Conservation (phyloP, 2,888 invertebrate species). For the Gasteruption jaculator region DNA sequence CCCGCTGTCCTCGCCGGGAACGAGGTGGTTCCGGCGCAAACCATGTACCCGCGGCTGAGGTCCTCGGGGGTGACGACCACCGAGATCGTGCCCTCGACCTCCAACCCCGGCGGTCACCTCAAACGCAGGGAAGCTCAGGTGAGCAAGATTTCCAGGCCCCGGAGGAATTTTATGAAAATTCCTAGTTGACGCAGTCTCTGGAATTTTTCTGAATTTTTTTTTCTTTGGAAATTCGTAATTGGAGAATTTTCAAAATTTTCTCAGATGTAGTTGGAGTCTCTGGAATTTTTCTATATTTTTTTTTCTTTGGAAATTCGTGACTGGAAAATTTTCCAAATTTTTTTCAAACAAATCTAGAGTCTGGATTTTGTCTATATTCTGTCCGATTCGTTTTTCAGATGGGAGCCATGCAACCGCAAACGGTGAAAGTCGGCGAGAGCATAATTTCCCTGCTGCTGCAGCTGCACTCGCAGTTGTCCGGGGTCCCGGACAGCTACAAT, state of each 20-base stretch:
- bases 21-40: slow-evolving; percentile 44
- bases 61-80: slow-evolving; percentile 28
- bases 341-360: not conserved
- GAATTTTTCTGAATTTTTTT: not conserved
- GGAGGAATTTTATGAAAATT: too few species aligned
- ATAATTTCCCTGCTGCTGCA: slow-evolving; percentile 85
- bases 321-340: too few species aligned
- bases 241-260: too few species aligned
- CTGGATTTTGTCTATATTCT: not conserved
- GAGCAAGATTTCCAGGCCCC: too few species aligned
- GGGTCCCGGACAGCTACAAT: slow-evolving; percentile 74
- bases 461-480: slow-evolving; percentile 85
- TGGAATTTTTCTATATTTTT: not conserved
- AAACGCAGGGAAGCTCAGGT: slow-evolving; percentile 41
- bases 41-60: slow-evolving; percentile 30
- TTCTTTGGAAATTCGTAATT: slow-evolving; percentile 6
- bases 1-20: slow-evolving; percentile 50
- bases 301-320: not conserved
- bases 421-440: slow-evolving; percentile 75
- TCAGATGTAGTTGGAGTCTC: too few species aligned
- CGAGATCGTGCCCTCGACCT: slow-evolving; percentile 48
- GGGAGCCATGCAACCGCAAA: slow-evolving; percentile 36
- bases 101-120: slow-evolving; percentile 39
- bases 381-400: slow-evolving; percentile 23
- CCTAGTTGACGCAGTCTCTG: too few species aligned